Evolutionary conservation across 2,888 invertebrate species (phyloP).

Genomic region (Gerris lacustris): DNA sequence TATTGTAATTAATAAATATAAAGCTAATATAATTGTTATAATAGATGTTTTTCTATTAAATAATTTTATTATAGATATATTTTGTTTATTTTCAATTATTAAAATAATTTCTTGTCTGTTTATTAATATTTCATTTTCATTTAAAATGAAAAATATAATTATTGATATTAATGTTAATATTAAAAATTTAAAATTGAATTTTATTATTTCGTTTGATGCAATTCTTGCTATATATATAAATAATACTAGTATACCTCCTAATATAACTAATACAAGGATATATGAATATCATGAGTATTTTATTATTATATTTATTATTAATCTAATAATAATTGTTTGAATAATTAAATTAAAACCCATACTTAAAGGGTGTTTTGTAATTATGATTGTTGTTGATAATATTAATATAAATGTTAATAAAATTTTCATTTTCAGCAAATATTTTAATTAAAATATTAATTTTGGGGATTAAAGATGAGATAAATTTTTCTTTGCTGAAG

Average conservation of each 20-base stretch:
- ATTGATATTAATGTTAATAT: conserved; percentile 5
- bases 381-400: conserved; percentile 17
- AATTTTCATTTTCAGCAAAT: conserved; percentile 42
- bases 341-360: conserved; percentile 45
- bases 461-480: conserved; percentile 53
- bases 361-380: conserved; percentile 40
- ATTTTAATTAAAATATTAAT: conserved; percentile 56
- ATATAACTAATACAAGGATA: conserved; percentile 49
- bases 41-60: too few relatives aligned
- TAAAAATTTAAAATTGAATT: not conserved
- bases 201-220: conserved; percentile 47
- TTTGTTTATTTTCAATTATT: too few relatives aligned
- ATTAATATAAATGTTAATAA: conserved; percentile 29
- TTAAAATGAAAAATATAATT: conserved; percentile 19
- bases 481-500: conserved; percentile 44
- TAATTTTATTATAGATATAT: too few relatives aligned
- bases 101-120: not conserved
- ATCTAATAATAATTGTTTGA: conserved; percentile 41
- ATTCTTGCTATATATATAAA: conserved; percentile 53
- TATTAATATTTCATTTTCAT: not conserved
- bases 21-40: too few relatives aligned
- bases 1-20: conserved; percentile 48
- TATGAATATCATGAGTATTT: conserved; percentile 48
- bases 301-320: conserved; percentile 41
- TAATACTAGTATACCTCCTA: conserved; percentile 51